A percentile compares a stretch with the other conserved stretches of the same genome.
phyloP scores from a whole-genome alignment of 2,113 vertebrate genomes.

The Puffinus mauretanicus region DNA sequence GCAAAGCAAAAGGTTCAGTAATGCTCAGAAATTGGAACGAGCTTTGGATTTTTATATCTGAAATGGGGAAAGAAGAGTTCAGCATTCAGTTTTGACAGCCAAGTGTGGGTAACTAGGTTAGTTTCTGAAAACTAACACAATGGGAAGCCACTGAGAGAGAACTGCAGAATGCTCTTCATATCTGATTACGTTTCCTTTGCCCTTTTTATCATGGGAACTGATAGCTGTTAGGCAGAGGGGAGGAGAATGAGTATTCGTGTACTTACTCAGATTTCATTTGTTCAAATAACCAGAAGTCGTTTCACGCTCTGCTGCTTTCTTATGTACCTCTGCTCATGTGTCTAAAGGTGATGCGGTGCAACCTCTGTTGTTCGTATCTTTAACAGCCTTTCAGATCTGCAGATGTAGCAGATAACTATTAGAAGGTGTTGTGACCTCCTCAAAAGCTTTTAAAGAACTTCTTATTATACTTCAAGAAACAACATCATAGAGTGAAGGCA shows the following conservation, averaged over 20 bases:
- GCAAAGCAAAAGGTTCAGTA: background rate
- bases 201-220: background rate
- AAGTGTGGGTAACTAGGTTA: background rate
- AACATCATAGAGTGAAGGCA: background rate
- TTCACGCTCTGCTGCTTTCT: background rate
- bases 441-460: background rate
- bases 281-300: background rate
- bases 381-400: background rate
- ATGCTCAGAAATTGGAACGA: background rate
- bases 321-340: fast-evolving
- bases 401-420: background rate
- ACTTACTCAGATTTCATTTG: background rate
- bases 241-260: background rate
- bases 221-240: background rate
- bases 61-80: background rate
- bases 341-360: background rate
- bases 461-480: background rate
- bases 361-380: background rate
- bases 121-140: background rate
- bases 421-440: background rate
- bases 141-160: background rate
- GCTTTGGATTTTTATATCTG: background rate
- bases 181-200: background rate
- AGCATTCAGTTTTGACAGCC: background rate
- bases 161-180: fast-evolving